Evolutionary conservation across 2,113 vertebrate genomes (phyloP), one percentile per base, ranked within the genome.

Genomic region (Nannobrachium achirus): DNA sequence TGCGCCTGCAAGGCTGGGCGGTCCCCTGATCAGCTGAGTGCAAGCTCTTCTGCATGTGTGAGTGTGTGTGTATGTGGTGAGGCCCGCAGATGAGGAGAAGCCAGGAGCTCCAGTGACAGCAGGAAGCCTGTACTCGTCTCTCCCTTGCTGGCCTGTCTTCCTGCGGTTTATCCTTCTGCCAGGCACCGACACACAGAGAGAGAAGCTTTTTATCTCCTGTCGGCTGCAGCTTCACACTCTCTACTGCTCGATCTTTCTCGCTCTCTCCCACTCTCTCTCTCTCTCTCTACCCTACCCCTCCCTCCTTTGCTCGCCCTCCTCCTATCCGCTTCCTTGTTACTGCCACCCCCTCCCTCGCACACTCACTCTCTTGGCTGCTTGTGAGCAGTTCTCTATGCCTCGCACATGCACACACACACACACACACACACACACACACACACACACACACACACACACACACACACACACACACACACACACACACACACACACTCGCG

Each of bases 141-240:
- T 80, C 46, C 75, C 50, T 71, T 65, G n/a, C 7, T 63, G 55
- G 81, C 66, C 55, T 79, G 42, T 48, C 44, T 71, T 79, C 69
- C 66, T 81, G 50, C 14, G 72, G 75, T 82, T 66, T 82, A 78
- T 89, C 86, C 81, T 69, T 81, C 52, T 83, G 45, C 7, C 82
- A 80, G 70, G 79, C 74, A 46, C 69, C 70, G 77, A 78, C 73
- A 69, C 73, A 84, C 64, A 69, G 69, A 86, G 82, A 83, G 79
- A 69, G 77, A 76, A 49, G 86, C 89, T 84, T 89, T n/a, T 89
- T 69, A 90, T 92, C 89, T 91, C 69, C 79, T 68, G 84, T 72
- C 89, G 88, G 90, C 91, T 89, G 91, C 92, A 89, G 92, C 88
- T 87, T 86, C 85, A 82, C 83, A 76, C 76, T 86, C 86, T 83